Conservation (phyloP, 2,797 vertebrate genomes). For the Valencia hispanica region DNA sequence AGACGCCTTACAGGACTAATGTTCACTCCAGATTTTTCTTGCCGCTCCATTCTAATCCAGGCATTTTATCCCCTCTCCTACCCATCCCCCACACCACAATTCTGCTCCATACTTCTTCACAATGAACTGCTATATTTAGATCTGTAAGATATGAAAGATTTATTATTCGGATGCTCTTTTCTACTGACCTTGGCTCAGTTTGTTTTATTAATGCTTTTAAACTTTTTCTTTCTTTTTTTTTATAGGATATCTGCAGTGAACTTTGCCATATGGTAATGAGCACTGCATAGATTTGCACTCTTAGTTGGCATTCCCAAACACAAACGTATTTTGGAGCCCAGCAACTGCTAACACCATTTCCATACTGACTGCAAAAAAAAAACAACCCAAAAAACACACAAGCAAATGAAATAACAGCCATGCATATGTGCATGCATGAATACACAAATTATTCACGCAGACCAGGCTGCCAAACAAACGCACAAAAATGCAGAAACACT, state of each 20-base stretch:
- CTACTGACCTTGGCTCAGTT: constrained; percentile 42
- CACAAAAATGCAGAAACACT: constrained; percentile 6
- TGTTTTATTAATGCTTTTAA: constrained; percentile 38
- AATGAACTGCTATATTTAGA: constrained; percentile 73
- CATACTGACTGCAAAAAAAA: constrained; percentile 7
- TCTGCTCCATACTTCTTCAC: constrained; percentile 57
- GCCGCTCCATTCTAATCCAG: constrained; percentile 24
- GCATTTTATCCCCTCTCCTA: constrained; percentile 47
- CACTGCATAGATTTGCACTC: constrained; percentile 24
- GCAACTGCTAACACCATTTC: constrained; percentile 6
- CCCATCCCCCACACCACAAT: constrained; percentile 17
- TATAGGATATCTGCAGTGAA: constrained; percentile 36
- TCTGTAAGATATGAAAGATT: constrained; percentile 57
- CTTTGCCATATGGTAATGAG: constrained; percentile 41
- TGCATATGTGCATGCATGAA: neutral
- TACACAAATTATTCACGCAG: constrained; percentile 13
- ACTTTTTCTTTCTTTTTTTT: constrained; percentile 2
- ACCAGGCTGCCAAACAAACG: constrained; percentile 16
- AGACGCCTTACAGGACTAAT: neutral
- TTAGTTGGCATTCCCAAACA: neutral
- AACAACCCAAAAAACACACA: too few species aligned
- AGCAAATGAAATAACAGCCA: constrained; percentile 5
- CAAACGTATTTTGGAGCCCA: neutral
- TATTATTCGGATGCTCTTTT: constrained; percentile 22
- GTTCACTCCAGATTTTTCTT: neutral